phyloP scores from a whole-genome alignment of 2,113 vertebrate species.

The Seriola quinqueradiata region DNA sequence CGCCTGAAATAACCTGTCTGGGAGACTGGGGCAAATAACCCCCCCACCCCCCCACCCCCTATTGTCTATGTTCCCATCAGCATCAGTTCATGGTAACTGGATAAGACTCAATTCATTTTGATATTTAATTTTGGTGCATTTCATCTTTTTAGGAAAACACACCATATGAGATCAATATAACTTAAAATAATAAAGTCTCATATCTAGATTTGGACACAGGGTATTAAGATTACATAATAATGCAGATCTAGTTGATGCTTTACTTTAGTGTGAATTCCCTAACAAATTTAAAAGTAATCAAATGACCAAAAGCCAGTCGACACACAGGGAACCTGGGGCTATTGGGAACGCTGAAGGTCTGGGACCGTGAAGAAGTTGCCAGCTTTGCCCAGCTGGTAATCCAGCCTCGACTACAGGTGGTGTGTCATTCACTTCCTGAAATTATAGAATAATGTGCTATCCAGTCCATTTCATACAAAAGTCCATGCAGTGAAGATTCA shows the following conservation, averaged over 20 bases:
- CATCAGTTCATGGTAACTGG: too few relatives aligned
- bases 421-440: background rate
- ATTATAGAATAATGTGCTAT: background rate
- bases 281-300: background rate
- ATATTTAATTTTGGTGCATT: background rate
- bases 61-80: too few relatives aligned
- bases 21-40: too few relatives aligned
- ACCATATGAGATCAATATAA: background rate
- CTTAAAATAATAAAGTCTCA: background rate
- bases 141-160: background rate
- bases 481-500: background rate
- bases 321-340: background rate
- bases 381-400: background rate
- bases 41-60: too few relatives aligned
- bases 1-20: background rate
- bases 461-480: background rate
- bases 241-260: background rate
- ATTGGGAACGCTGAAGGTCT: background rate
- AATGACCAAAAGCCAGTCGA: background rate
- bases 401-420: background rate
- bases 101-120: background rate
- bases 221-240: background rate
- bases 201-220: background rate
- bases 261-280: background rate
- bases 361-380: background rate